Conservation (phyloP, 2,797 vertebrate genomes). For the Notoglanidium macrostoma region DNA sequence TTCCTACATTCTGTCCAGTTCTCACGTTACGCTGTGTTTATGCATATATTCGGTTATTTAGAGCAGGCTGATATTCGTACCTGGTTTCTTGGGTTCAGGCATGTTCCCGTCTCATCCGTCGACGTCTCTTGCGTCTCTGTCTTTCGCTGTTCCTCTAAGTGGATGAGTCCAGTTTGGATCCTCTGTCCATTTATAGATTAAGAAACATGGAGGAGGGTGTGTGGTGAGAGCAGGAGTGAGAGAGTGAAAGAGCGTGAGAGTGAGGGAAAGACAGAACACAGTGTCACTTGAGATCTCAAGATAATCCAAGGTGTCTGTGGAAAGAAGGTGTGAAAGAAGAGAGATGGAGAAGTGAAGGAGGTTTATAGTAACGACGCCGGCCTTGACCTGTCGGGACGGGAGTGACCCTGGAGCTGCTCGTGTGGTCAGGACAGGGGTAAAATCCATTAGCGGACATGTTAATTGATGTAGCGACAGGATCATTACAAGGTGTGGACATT, state of each 20-base stretch:
- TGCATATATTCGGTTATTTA: background rate
- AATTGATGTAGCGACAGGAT: slow-evolving; percentile 54
- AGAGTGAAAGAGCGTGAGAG: slow-evolving; percentile 62
- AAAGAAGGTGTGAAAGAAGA: slow-evolving; percentile 46
- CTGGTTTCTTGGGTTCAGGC: slow-evolving; percentile 76
- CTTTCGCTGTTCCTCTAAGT: slow-evolving; percentile 62
- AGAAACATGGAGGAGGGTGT: slow-evolving; percentile 45
- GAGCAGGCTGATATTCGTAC: slow-evolving; percentile 63
- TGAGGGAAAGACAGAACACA: slow-evolving; percentile 60
- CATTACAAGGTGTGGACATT: slow-evolving; percentile 31
- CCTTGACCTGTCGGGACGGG: slow-evolving; percentile 43
- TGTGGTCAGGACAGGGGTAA: slow-evolving; percentile 52
- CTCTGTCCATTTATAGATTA: slow-evolving; percentile 73
- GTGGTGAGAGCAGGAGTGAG: slow-evolving; percentile 40
- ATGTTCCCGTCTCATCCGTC: slow-evolving; percentile 66
- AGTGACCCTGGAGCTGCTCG: slow-evolving; percentile 61
- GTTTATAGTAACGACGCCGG: slow-evolving; percentile 56
- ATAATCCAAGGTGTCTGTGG: slow-evolving; percentile 57
- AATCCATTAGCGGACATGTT: slow-evolving; percentile 51
- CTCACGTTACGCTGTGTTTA: background rate
- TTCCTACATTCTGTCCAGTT: background rate
- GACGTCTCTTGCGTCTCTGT: slow-evolving; percentile 60
- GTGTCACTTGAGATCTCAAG: slow-evolving; percentile 77
- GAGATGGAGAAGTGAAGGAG: slow-evolving; percentile 57
- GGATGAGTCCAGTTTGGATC: slow-evolving; percentile 62